Evolutionary conservation across 2,888 invertebrate genomes (phyloP).

Genomic region (Plagiodera versicolora): DNA sequence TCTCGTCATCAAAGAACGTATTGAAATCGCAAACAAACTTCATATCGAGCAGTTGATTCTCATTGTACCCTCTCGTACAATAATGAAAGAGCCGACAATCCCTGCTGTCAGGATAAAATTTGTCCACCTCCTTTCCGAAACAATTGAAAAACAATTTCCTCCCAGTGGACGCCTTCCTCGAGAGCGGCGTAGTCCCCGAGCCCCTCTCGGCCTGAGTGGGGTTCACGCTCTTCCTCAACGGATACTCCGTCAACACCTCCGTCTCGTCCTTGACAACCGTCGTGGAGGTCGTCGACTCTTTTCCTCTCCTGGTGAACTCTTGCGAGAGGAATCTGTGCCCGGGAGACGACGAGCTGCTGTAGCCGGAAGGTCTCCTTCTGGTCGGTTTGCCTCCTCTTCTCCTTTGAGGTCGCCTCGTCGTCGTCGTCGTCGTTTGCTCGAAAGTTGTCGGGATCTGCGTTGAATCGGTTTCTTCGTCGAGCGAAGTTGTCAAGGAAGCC

Average conservation of each 20-base stretch:
- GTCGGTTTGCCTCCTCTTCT: conserved; percentile 16
- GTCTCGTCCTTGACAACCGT: too few species aligned
- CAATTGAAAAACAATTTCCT: conserved; percentile 57
- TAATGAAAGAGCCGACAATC: conserved; percentile 65
- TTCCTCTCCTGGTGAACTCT: conserved; percentile 21
- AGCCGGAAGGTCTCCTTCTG: conserved; percentile 9
- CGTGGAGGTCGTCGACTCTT: too few species aligned
- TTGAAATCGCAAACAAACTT: conserved; percentile 63
- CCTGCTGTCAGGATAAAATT: conserved; percentile 61
- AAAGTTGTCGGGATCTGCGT: conserved; percentile 13
- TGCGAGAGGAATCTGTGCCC: conserved; percentile 43
- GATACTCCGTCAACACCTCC: conserved; percentile 44
- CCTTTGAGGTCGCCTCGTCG: conserved; percentile 1
- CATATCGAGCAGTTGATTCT: conserved; percentile 61
- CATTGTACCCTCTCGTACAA: conserved; percentile 62
- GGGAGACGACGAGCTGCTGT: conserved; percentile 24
- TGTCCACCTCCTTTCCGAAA: conserved; percentile 58
- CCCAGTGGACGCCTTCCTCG: conserved; percentile 31
- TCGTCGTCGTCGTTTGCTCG: conserved; percentile 14
- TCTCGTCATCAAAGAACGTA: conserved; percentile 59
- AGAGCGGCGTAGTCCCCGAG: conserved; percentile 48
- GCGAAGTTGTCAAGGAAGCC: not conserved
- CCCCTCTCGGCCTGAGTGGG: conserved; percentile 48
- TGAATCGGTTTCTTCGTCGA: conserved; percentile 10
- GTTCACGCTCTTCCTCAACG: conserved; percentile 49